Percentiles rank a stretch among this genome's conserved stretches.
Evolutionary conservation across 2,888 invertebrate species (phyloP).

Genomic region (Idaea aversata): DNA sequence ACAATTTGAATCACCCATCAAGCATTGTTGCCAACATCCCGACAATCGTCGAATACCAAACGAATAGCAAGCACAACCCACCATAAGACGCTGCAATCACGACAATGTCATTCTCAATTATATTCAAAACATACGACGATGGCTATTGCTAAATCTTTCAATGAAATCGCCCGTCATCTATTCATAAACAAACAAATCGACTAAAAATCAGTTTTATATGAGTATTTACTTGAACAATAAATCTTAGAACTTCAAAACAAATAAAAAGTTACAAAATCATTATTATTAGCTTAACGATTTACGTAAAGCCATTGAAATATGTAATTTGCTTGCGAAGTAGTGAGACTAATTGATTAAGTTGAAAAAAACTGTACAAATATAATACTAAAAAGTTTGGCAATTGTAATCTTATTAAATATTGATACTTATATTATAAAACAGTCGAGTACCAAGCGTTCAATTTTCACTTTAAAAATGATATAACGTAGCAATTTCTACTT

Average conservation of each 20-base stretch:
- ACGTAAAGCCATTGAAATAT: neutral
- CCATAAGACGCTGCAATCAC: constrained; percentile 23
- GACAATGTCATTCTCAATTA: constrained; percentile 9
- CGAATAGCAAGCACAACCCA: constrained; percentile 27
- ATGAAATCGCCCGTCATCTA: neutral
- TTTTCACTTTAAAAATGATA: neutral
- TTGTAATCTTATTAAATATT: neutral
- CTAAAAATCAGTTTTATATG: neutral
- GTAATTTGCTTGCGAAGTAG: neutral
- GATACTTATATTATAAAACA: neutral
- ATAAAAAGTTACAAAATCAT: constrained; percentile 26
- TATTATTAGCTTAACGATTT: constrained; percentile 16
- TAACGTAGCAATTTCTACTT: constrained; percentile 9
- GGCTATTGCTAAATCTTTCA: neutral
- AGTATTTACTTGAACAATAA: neutral
- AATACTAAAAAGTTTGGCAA: too few species aligned
- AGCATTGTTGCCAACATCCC: constrained; percentile 62
- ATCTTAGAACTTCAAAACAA: constrained; percentile 1
- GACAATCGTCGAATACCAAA: constrained; percentile 30
- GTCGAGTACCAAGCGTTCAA: neutral
- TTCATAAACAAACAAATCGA: neutral
- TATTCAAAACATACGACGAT: constrained; percentile 13
- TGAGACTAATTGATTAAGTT: constrained; percentile 16
- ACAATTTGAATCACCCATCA: constrained; percentile 69
- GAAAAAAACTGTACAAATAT: neutral